These are phyloP conservation scores for Anadara kagoshimensis DNA, from an alignment of 1,140 invertebrate genomes.

Conservation along the genomic window DNA sequence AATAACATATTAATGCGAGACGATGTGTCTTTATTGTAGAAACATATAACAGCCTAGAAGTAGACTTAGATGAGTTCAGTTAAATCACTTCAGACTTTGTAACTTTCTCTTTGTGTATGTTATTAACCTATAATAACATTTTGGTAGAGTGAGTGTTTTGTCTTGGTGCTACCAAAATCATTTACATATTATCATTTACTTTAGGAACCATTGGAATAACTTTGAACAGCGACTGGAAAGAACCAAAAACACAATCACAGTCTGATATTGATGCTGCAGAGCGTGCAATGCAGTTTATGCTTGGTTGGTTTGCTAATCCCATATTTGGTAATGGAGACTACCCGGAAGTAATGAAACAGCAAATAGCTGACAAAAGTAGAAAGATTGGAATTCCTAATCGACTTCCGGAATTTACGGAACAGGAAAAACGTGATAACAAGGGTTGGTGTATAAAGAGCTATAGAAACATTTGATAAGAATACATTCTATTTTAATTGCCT, in stretches of 20 bases:
- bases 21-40: too few species aligned
- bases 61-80: not conserved
- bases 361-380: conserved; percentile 37
- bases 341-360: conserved; percentile 62
- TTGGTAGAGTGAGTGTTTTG: too few species aligned
- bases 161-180: not conserved
- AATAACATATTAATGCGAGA: too few species aligned
- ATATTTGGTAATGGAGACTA: conserved; percentile 69
- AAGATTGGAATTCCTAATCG: conserved; percentile 52
- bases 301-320: conserved; percentile 68
- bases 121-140: too few species aligned
- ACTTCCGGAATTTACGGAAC: conserved; percentile 47
- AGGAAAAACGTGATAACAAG: conserved; percentile 34
- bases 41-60: too few species aligned
- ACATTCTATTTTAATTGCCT: too few species aligned
- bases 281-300: conserved; percentile 52
- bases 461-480: too few species aligned
- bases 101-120: not conserved
- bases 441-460: not conserved
- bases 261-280: conserved; percentile 48
- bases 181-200: not conserved
- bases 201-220: conserved; percentile 58
- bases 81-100: not conserved
- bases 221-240: conserved; percentile 54
- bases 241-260: conserved; percentile 44